Conservation (phyloP, 2,797 vertebrate species). For the Ammospiza maritima region DNA sequence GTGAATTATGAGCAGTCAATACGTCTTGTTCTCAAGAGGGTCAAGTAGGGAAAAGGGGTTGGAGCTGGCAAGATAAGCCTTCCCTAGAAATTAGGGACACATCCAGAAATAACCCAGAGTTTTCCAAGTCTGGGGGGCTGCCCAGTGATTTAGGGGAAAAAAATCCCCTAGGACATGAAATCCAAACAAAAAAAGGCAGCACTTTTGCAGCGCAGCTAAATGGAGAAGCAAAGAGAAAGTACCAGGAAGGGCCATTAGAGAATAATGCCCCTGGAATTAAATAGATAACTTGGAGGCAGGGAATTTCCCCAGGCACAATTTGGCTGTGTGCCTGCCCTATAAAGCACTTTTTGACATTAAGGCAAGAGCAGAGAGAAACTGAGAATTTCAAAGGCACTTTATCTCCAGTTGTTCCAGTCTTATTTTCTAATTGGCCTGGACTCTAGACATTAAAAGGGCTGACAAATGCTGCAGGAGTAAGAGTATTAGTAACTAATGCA, state of each 20-base stretch:
- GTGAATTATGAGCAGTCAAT: constrained; percentile 48
- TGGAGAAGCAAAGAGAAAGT: background rate
- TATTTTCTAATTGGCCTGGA: background rate
- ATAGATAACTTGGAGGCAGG: background rate
- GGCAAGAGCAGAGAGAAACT: background rate
- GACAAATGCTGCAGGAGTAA: constrained; percentile 15
- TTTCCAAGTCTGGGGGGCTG: background rate
- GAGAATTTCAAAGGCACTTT: constrained; percentile 11
- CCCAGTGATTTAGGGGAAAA: background rate
- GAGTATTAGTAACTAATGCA: constrained; percentile 22
- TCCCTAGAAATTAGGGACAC: background rate
- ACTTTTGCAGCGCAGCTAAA: background rate
- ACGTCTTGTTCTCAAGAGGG: background rate
- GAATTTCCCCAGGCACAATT: constrained; percentile 1
- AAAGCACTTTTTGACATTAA: constrained; percentile 9
- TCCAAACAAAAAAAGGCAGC: background rate
- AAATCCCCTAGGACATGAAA: background rate
- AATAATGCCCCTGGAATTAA: background rate
- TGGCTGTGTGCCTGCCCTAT: background rate
- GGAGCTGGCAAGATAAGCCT: background rate
- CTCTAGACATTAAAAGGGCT: background rate
- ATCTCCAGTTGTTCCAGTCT: background rate
- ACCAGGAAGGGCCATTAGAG: background rate
- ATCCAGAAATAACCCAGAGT: constrained; percentile 22
- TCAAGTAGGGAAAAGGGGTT: constrained; percentile 28